These are phyloP conservation scores for Caligus rogercresseyi DNA, from an alignment of 1,140 invertebrate species.

Conservation along the genomic window DNA sequence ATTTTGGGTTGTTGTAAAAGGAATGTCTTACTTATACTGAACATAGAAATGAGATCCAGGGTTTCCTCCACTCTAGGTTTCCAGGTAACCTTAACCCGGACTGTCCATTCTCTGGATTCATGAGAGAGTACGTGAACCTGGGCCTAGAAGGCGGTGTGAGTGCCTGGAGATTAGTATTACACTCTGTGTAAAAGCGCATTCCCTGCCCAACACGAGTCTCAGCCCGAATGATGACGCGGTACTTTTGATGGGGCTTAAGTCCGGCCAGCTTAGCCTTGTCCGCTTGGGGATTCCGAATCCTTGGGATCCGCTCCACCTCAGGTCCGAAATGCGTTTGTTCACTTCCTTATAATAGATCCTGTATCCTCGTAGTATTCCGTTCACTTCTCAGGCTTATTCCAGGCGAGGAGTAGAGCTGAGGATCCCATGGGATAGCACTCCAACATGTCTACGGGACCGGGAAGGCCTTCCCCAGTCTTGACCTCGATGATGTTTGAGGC, in stretches of 20 bases:
- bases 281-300: constrained; percentile 41
- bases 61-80: constrained; percentile 42
- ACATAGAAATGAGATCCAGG: constrained; percentile 73
- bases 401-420: constrained; percentile 65
- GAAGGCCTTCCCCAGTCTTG: constrained; percentile 73
- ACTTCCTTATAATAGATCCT: constrained; percentile 74
- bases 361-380: constrained; percentile 81
- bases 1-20: no score
- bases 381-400: constrained; percentile 81
- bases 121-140: constrained; percentile 46
- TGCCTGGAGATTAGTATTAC: constrained; percentile 40
- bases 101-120: constrained; percentile 49
- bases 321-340: constrained; percentile 44
- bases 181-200: constrained; percentile 53
- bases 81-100: constrained; percentile 62
- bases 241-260: constrained; percentile 64
- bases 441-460: constrained; percentile 65
- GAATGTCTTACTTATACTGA: constrained; percentile 52
- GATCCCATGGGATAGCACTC: constrained; percentile 69
- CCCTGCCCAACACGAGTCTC: constrained; percentile 66
- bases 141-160: constrained; percentile 51
- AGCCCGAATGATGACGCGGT: constrained; percentile 59
- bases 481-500: constrained; percentile 64
- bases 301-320: constrained; percentile 48
- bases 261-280: constrained; percentile 66